Evolutionary conservation across 2,888 invertebrate genomes (phyloP), one percentile per base, ranked within the genome.

Genomic region (Mesopsocus fuscifrons): DNA sequence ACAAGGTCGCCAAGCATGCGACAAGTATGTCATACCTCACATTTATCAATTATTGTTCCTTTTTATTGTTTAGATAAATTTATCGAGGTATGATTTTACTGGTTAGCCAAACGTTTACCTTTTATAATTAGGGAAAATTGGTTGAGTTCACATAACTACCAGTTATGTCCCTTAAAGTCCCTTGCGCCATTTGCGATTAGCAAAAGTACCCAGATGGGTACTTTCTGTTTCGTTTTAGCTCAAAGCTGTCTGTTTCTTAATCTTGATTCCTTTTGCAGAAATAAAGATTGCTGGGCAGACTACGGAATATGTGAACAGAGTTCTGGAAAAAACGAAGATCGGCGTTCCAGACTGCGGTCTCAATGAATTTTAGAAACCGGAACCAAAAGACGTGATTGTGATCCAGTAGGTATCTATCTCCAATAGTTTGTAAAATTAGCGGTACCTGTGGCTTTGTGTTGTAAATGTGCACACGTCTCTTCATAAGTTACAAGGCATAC

Each of bases 251-350:
- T 41, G 8, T 34, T 13, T 30, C 41, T 49, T 47, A 45, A 41
- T 52, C 52, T 38, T 16, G 38, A 23, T 46, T 49, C 48, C 34
- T 47, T 46, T 73, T 56, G 44, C 71, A 83, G 91, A 80, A 64
- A 64, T 80, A 42, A 78, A 76, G 68, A 84, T 94, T 57, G 94
- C 89, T 41, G 92, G 88, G 42, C 74, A 80, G 53, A 82, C 91
- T 40, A 88, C 92, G 9, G 92, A 92, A 53, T 94, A 83, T 62
- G 94, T 95, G 32, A 94, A 94, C 61, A 77, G 75, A 63, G 77
- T 94, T 46, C 65, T 94, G 61, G 87, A 88, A 46, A 87, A 82
- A 59, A 77, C 91, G 43, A 82, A 75, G 61, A 64, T 71, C 47
- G 91, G 89, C 23, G 74, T 78, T 55, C 71, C 74, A 43, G 75